Evolutionary conservation across 2,113 vertebrate genomes (phyloP).

Genomic region (Misgurnus anguillicaudatus): DNA sequence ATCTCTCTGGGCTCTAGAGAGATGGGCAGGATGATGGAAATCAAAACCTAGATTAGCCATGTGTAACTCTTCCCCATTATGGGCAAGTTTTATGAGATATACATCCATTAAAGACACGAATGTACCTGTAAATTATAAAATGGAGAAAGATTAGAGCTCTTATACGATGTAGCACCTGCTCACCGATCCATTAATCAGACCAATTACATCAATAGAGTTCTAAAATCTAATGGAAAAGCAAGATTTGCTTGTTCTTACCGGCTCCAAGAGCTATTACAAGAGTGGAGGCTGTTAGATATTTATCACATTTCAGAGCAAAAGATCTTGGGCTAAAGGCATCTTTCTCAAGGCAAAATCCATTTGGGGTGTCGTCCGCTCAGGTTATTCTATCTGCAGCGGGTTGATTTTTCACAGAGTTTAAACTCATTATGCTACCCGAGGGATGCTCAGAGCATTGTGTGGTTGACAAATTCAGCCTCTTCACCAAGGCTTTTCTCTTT

Average conservation of each 20-base stretch:
- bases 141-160: conserved; percentile 48
- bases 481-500: conserved; percentile 51
- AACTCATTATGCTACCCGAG: conserved; percentile 52
- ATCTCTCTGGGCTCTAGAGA: conserved; percentile 40
- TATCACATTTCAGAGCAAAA: conserved; percentile 60
- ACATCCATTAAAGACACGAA: conserved; percentile 52
- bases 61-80: conserved; percentile 46
- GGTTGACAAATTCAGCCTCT: conserved; percentile 50
- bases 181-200: conserved; percentile 51
- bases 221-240: conserved; percentile 59
- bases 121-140: conserved; percentile 52
- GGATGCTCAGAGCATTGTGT: conserved; percentile 34
- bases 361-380: conserved; percentile 54
- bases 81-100: conserved; percentile 39
- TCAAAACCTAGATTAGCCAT: conserved; percentile 40
- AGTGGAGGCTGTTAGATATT: conserved; percentile 59
- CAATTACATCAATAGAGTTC: conserved; percentile 56
- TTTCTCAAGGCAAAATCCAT: conserved; percentile 58
- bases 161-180: conserved; percentile 49
- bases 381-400: conserved; percentile 48
- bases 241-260: conserved; percentile 48
- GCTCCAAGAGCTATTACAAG: conserved; percentile 55
- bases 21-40: conserved; percentile 40
- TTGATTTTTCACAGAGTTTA: conserved; percentile 52
- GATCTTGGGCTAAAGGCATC: conserved; percentile 56